Percentiles rank a stretch among this genome's conserved stretches.
These are phyloP conservation scores for Drosophila limbata DNA, from an alignment of 2,888 invertebrate species.

Conservation along the genomic window DNA sequence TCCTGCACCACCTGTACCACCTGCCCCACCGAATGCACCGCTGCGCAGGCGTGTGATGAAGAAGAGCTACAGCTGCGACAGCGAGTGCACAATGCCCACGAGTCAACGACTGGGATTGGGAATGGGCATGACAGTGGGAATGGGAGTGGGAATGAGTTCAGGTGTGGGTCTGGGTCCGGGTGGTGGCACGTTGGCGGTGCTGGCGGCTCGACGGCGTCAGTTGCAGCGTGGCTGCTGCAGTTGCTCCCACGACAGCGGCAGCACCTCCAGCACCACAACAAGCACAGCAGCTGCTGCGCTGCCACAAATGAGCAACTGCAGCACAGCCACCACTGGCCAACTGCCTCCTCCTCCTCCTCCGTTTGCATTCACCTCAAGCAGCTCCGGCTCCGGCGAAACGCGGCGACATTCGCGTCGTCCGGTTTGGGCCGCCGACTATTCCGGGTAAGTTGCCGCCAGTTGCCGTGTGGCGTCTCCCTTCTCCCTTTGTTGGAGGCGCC, in stretches of 20 bases:
- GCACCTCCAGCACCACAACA: conserved; percentile 84
- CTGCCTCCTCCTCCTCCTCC: conserved; percentile 15
- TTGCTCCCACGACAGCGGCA: conserved; percentile 69
- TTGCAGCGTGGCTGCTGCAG: conserved; percentile 63
- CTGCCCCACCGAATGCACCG: conserved; percentile 27
- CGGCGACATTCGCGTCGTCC: conserved; percentile 84
- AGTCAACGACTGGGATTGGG: conserved; percentile 28
- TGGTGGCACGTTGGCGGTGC: conserved; percentile 58
- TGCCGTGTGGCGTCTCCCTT: too few relatives aligned
- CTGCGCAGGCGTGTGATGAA: conserved; percentile 75
- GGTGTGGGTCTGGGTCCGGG: conserved; percentile 58
- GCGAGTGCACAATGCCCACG: conserved; percentile 65
- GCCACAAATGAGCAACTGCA: conserved; percentile 20
- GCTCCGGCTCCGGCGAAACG: conserved; percentile 74
- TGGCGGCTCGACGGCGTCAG: conserved; percentile 61
- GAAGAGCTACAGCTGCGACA: conserved; percentile 84
- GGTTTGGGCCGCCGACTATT: conserved; percentile 89
- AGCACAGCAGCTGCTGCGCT: conserved; percentile 65
- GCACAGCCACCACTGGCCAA: conserved; percentile 17
- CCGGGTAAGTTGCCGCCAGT: conserved; percentile 87
- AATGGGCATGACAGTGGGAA: conserved; percentile 27
- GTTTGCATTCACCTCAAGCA: conserved; percentile 72
- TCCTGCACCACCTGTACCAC: conserved; percentile 7
- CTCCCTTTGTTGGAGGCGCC: not conserved
- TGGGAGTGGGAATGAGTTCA: conserved; percentile 35